These are phyloP conservation scores for Macrobrachium rosenbergii DNA, from an alignment of 1,140 invertebrate genomes.

Conservation along the genomic window DNA sequence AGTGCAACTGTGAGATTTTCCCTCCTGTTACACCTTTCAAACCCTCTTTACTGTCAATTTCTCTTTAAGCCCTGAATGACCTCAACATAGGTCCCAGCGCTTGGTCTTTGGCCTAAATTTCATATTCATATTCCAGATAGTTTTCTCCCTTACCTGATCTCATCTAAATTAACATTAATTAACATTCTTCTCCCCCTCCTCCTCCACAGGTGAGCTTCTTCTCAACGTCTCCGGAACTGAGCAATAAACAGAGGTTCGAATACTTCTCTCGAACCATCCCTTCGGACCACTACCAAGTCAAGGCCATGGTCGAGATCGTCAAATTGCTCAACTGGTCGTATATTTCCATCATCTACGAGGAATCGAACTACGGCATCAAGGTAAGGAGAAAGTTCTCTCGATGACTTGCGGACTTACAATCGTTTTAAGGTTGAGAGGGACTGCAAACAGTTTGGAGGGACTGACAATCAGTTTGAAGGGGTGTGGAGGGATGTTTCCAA, in stretches of 20 bases:
- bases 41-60: no score
- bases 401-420: neutral
- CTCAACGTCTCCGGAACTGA: constrained; percentile 93
- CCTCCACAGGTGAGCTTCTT: constrained; percentile 91
- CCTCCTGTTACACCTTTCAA: no score
- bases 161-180: neutral
- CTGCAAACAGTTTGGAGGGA: neutral
- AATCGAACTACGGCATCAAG: constrained; percentile 96
- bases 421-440: neutral
- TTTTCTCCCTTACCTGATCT: neutral
- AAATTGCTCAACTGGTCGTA: constrained; percentile 90
- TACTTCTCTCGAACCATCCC: constrained; percentile 96
- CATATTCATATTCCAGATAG: no score
- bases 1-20: no score
- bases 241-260: constrained; percentile 95
- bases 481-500: neutral
- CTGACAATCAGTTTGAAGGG: neutral
- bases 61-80: no score
- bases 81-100: no score
- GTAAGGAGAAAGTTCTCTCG: constrained; percentile 73
- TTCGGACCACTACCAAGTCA: constrained; percentile 93
- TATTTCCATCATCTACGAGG: constrained; percentile 95
- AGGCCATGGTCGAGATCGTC: constrained; percentile 96
- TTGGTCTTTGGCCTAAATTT: no score
- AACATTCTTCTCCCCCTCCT: neutral